Base-by-base conservation (phyloP, 2,113 vertebrate species). In the Peromyscus polionotus region DNA sequence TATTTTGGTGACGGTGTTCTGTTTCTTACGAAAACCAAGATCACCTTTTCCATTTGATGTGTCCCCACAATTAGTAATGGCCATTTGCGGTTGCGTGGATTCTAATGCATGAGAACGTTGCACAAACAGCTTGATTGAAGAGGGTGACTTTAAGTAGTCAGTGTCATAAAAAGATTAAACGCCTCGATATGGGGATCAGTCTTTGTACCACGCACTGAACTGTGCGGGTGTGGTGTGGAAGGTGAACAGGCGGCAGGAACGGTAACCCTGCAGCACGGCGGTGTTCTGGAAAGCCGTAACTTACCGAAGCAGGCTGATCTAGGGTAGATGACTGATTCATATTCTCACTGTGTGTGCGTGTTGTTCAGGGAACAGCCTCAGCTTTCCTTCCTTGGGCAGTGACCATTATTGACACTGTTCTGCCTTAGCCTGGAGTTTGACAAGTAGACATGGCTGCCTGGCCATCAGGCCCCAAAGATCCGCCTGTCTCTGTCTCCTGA, bases 31-130 rank as follows among this genome's bases (percentile, higher is more conserved):
- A 90, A 84, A 92, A 85, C 57, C 63, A 28, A 68, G 65, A 54
- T 88, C 65, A 83, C 10, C 14, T 87, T 94, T 96, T 93, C 57
- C 77, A 79, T 93, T 92, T 33, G 20, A 39, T 95, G 13, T 0
- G 59, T 75, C 93, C 68, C 67, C 10, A 54, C 5, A 51, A 72
- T 7, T 80, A 89, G n/a, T 81, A 57, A 80, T 85, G 81, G 36
- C 28, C 63, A 20, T 42, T 95, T 3, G 1, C 10, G 5, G 72
- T 63, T 26, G 5, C 11, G 1, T 79, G 73, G 26, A 33, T 92
- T 87, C 51, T 90, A 93, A 36, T 39, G 85, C 59, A 57, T 68
- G 31, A 87, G 42, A 90, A 20, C 0, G 1, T 76, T 59, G 4
- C 31, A 83, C 54, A 93, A 88, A 57, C 57, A 61, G 54, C 68